Evolutionary conservation across 2,888 invertebrate genomes (phyloP).

Genomic region (Agrilus mali): DNA sequence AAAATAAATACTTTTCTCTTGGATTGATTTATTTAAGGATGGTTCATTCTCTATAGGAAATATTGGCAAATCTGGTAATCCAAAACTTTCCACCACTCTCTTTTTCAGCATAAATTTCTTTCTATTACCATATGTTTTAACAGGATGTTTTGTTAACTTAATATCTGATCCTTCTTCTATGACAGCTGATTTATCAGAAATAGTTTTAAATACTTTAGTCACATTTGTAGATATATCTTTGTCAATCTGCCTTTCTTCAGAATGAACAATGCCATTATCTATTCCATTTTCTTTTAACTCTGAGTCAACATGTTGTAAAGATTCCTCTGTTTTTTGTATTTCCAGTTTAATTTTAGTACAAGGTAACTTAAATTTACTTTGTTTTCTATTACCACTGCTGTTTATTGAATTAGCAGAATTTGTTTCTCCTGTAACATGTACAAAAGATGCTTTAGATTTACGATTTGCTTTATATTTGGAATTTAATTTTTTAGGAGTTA

Average conservation of each 20-base stretch:
- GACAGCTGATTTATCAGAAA: constrained; percentile 15
- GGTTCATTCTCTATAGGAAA: constrained; percentile 14
- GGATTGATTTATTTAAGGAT: constrained; percentile 8
- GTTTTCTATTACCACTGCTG: not conserved
- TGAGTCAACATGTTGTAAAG: constrained; percentile 10
- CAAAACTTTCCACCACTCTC: constrained; percentile 22
- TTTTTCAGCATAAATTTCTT: constrained; percentile 16
- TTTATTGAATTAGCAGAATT: not conserved
- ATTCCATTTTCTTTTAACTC: not conserved
- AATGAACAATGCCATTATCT: constrained; percentile 3
- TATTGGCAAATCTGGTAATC: constrained; percentile 24
- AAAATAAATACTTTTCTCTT: constrained; percentile 12
- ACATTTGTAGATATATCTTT: constrained; percentile 16
- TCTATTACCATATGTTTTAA: constrained; percentile 24
- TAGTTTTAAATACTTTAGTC: constrained; percentile 23
- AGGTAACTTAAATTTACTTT: not conserved
- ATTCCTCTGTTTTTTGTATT: constrained; percentile 9
- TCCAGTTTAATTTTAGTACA: constrained; percentile 5
- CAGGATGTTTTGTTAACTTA: constrained; percentile 10
- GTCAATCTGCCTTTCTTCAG: constrained; percentile 9
- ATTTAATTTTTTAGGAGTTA: not conserved
- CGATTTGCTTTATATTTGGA: too few relatives aligned
- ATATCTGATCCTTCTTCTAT: constrained; percentile 9
- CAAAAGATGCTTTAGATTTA: not conserved
- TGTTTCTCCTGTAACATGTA: constrained; percentile 11